phyloP scores from a whole-genome alignment of 2,113 vertebrate genomes.

The Hypocryptadius cinnamomeus region DNA sequence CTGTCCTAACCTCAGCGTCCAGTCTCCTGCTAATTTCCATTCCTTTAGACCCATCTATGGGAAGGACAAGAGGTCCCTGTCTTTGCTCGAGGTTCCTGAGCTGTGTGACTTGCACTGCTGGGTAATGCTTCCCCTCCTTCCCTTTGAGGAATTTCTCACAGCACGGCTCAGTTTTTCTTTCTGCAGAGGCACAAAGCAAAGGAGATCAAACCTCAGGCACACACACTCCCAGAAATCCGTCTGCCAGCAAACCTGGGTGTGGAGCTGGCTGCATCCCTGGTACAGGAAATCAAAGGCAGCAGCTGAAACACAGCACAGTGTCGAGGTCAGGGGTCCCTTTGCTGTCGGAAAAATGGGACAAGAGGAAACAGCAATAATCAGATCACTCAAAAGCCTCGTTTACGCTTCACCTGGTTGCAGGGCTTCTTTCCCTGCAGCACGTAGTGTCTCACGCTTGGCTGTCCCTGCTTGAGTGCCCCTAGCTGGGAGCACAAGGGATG shows the following conservation, averaged over 20 bases:
- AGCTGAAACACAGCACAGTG: not conserved
- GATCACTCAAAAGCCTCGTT: not conserved
- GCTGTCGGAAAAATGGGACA: not conserved
- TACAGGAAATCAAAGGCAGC: not conserved
- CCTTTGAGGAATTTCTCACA: not conserved
- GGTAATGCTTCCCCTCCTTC: not conserved
- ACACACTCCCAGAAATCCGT: rapidly evolving
- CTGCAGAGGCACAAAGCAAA: not conserved
- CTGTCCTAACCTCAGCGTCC: not conserved
- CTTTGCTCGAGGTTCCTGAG: not conserved
- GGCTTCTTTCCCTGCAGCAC: not conserved
- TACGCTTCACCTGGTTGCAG: not conserved
- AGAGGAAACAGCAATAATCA: not conserved
- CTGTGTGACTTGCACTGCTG: not conserved
- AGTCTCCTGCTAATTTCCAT: not conserved
- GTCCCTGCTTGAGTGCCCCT: rapidly evolving
- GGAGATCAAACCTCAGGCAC: not conserved
- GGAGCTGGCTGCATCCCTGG: not conserved
- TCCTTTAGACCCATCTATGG: not conserved
- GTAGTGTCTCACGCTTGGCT: rapidly evolving
- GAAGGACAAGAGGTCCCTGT: not conserved
- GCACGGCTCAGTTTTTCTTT: not conserved
- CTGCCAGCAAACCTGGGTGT: not conserved
- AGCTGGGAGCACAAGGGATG: rapidly evolving
- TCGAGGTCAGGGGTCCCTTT: not conserved